Percentiles rank a stretch among this genome's conserved stretches.
Evolutionary conservation across 2,113 vertebrate genomes (phyloP).

Genomic region (Saguinus imperator): DNA sequence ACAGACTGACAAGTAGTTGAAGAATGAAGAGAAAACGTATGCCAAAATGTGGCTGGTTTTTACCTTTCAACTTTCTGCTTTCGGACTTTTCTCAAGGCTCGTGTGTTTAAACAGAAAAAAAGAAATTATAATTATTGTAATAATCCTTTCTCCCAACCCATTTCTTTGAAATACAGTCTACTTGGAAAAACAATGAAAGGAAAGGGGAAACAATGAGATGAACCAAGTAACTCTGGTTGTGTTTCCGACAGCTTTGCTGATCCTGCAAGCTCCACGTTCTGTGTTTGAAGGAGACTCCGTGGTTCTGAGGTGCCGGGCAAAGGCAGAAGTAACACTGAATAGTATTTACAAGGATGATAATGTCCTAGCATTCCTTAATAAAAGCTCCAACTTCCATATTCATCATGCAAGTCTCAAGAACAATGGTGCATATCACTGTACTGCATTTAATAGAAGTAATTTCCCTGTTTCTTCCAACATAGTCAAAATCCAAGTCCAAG

Average conservation of each 20-base stretch:
- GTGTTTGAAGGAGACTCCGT: constrained; percentile 57
- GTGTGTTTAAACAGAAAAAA: not conserved
- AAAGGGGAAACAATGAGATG: not conserved
- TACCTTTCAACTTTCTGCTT: not conserved
- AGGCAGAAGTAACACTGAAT: accelerated
- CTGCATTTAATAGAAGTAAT: accelerated
- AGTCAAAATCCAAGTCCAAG: constrained; percentile 40
- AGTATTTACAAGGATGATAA: accelerated
- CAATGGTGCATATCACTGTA: constrained; percentile 16
- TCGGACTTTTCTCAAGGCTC: not conserved
- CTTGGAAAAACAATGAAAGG: not conserved
- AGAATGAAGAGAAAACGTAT: not conserved
- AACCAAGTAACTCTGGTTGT: not conserved
- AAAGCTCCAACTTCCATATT: not conserved
- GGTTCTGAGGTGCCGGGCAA: not conserved
- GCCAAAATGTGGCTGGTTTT: not conserved
- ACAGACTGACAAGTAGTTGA: not conserved
- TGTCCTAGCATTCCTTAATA: accelerated
- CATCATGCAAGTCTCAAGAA: not conserved
- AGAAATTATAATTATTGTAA: not conserved
- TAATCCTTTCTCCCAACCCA: not conserved
- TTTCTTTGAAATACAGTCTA: not conserved
- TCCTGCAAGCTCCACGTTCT: constrained; percentile 39
- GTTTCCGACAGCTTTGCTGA: not conserved
- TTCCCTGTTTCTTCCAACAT: accelerated